Evolutionary conservation across 2,113 vertebrate genomes (phyloP).

Genomic region (Bubo blakistoni): DNA sequence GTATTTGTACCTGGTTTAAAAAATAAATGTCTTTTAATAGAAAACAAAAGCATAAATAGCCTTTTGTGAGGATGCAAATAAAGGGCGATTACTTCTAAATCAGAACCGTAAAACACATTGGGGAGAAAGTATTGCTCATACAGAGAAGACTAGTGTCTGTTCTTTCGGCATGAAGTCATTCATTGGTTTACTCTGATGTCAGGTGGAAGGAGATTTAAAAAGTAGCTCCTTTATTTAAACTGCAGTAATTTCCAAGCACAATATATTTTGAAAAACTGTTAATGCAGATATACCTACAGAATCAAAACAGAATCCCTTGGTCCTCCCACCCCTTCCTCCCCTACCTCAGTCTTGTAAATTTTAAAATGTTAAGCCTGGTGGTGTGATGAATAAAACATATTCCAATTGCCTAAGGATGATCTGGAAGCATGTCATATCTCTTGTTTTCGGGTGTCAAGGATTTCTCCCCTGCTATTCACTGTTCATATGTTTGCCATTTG

Average conservation of each 20-base stretch:
- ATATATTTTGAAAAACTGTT: neutral
- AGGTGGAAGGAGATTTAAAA: neutral
- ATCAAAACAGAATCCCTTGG: neutral
- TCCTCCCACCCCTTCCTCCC: neutral
- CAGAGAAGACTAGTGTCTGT: neutral
- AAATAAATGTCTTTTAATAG: neutral
- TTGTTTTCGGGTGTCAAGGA: neutral
- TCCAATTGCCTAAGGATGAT: neutral
- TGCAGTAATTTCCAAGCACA: neutral
- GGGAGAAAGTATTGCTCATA: neutral
- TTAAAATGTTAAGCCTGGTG: neutral
- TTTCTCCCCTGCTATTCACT: neutral
- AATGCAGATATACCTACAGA: neutral
- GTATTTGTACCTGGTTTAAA: neutral
- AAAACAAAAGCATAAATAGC: neutral
- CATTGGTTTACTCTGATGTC: neutral
- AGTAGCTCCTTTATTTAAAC: neutral
- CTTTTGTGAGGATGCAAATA: neutral
- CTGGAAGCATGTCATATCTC: neutral
- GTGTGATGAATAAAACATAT: neutral
- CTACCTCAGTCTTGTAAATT: neutral
- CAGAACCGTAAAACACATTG: neutral
- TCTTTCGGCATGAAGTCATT: neutral
- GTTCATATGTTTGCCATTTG: neutral
- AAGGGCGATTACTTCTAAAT: neutral